Evolutionary conservation across 2,797 vertebrate genomes (phyloP).

Genomic region (Meriones psammophilus): DNA sequence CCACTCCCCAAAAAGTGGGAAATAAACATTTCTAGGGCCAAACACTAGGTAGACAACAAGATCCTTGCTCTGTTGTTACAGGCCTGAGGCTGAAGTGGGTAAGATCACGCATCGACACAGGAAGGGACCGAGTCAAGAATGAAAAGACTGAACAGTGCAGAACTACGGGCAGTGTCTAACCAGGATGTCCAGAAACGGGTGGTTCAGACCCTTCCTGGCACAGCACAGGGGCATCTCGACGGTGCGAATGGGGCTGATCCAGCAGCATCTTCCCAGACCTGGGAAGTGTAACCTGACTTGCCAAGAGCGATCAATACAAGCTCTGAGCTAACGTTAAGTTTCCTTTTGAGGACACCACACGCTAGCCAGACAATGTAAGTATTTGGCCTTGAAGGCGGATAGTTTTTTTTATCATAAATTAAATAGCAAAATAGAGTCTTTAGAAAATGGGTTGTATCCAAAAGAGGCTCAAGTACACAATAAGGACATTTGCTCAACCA

Average conservation of each 20-base stretch:
- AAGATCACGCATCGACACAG: background rate
- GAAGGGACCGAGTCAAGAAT: background rate
- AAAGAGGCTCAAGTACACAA: too few species aligned
- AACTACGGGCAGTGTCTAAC: background rate
- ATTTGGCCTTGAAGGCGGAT: background rate
- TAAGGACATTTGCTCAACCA: too few species aligned
- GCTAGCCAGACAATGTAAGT: background rate
- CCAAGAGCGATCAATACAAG: background rate
- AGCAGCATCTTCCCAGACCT: background rate
- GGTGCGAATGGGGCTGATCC: background rate
- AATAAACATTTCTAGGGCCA: background rate
- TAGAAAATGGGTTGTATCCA: too few species aligned
- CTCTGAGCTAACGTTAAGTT: background rate
- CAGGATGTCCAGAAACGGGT: background rate
- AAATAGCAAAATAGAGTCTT: background rate
- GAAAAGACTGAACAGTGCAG: background rate
- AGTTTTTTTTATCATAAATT: background rate
- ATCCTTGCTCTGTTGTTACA: background rate
- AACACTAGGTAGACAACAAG: background rate
- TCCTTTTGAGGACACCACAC: background rate
- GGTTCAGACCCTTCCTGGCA: background rate
- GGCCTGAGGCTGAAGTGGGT: background rate
- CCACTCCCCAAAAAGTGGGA: background rate
- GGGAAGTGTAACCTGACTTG: background rate
- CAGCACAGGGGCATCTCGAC: background rate